phyloP scores from a whole-genome alignment of 2,797 vertebrate species.

The Crenuchus spilurus region DNA sequence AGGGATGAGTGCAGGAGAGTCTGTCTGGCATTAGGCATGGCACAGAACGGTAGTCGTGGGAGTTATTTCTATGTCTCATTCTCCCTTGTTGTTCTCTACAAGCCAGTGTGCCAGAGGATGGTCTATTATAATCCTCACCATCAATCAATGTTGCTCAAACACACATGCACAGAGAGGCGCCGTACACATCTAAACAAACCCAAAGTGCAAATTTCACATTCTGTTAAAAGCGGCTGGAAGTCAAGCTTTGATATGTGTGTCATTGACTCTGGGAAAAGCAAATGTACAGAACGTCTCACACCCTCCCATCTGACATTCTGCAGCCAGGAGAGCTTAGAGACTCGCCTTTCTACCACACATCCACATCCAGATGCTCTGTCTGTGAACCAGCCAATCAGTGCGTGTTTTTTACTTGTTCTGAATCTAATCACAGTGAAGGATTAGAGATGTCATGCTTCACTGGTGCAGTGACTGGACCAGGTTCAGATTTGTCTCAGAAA shows the following conservation, averaged over 20 bases:
- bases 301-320: slow-evolving; percentile 9
- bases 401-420: neutral
- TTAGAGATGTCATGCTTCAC: neutral
- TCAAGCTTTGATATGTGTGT: slow-evolving; percentile 34
- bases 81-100: slow-evolving; percentile 5
- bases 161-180: neutral
- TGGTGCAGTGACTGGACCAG: neutral
- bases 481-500: neutral
- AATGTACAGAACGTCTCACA: slow-evolving; percentile 20
- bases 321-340: neutral
- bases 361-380: neutral
- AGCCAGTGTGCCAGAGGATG: neutral
- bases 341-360: neutral
- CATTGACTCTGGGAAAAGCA: slow-evolving; percentile 39
- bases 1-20: neutral
- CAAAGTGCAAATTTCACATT: neutral
- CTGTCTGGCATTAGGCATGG: neutral
- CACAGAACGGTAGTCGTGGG: neutral
- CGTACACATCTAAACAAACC: neutral
- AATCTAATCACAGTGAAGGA: neutral
- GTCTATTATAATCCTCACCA: slow-evolving; percentile 26
- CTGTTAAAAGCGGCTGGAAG: slow-evolving; percentile 14
- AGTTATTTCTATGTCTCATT: neutral
- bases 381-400: neutral
- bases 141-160: slow-evolving; percentile 18